A percentile compares a stretch with the other conserved stretches of the same genome.
Conservation (phyloP, 2,113 vertebrate species). For the Apaloderma vittatum region DNA sequence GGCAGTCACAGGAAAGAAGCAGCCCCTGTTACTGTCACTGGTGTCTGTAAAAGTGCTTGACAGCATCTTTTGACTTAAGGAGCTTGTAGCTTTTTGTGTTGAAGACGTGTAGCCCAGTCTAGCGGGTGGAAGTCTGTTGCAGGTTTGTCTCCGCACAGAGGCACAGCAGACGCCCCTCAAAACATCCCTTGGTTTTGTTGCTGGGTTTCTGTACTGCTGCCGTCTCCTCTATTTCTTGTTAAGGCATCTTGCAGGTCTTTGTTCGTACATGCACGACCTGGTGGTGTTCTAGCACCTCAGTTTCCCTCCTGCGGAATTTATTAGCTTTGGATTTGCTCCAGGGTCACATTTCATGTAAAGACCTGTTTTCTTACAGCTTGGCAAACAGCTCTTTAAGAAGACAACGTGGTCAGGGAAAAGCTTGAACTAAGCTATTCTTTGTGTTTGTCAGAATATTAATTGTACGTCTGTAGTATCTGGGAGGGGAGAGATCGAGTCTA, state of each 20-base stretch:
- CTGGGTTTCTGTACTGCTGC: background rate
- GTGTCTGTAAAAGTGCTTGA: background rate
- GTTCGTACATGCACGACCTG: background rate
- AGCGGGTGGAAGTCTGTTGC: background rate
- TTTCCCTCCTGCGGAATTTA: background rate
- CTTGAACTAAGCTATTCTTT: background rate
- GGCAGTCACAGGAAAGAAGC: background rate
- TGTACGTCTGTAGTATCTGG: background rate
- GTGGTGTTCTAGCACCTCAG: background rate
- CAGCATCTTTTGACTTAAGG: background rate
- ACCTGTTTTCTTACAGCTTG: background rate
- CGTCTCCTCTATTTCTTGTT: background rate
- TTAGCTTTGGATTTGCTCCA: conserved; percentile 15
- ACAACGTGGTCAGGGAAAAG: background rate
- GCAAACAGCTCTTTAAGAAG: background rate
- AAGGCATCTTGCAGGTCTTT: background rate
- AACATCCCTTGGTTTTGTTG: background rate
- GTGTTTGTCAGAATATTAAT: background rate
- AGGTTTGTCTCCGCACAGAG: background rate
- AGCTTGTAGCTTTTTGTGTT: background rate
- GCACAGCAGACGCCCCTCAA: background rate
- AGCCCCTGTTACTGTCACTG: background rate
- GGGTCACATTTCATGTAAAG: background rate
- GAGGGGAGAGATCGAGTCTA: background rate
- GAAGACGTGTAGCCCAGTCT: background rate